Conservation (phyloP, 2,797 vertebrate species). For the Naso thynnoides region DNA sequence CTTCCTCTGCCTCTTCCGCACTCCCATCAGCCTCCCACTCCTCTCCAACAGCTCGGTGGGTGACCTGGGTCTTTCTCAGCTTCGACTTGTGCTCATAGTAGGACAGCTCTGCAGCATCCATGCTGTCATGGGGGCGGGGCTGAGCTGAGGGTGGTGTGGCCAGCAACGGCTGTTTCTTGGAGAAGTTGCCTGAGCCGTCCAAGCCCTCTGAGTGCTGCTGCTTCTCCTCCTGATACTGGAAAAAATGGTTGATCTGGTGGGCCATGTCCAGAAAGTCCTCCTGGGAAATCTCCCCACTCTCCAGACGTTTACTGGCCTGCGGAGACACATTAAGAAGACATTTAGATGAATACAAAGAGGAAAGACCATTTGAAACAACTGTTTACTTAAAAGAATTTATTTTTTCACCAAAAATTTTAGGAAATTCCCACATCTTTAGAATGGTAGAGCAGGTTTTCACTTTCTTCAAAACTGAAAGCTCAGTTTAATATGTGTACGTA, state of each 20-base stretch:
- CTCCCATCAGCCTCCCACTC: conserved; percentile 75
- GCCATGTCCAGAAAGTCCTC: conserved; percentile 96
- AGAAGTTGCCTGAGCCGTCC: conserved; percentile 85
- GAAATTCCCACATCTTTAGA: no score
- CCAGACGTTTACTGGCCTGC: conserved; percentile 91
- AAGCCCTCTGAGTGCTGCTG: conserved; percentile 89
- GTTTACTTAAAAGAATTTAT: no score
- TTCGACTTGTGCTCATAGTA: conserved; percentile 98
- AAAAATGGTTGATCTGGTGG: conserved; percentile 95
- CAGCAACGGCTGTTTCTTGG: conserved; percentile 88
- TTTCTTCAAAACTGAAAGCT: neutral
- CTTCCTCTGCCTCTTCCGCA: conserved; percentile 21
- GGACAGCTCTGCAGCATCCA: conserved; percentile 90
- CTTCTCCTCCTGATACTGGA: conserved; percentile 97
- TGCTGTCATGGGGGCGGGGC: conserved; percentile 22
- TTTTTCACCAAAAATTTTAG: no score
- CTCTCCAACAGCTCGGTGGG: conserved; percentile 77
- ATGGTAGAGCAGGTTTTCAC: no score
- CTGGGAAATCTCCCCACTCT: conserved; percentile 93
- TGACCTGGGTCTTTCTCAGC: conserved; percentile 93
- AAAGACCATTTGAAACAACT: no score
- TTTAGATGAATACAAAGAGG: neutral
- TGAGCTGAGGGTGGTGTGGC: conserved; percentile 24
- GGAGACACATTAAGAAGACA: neutral
- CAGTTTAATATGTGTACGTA: no score